Evolutionary conservation across 1,140 invertebrate species (phyloP).

Genomic region (Leguminivora glycinivorella): DNA sequence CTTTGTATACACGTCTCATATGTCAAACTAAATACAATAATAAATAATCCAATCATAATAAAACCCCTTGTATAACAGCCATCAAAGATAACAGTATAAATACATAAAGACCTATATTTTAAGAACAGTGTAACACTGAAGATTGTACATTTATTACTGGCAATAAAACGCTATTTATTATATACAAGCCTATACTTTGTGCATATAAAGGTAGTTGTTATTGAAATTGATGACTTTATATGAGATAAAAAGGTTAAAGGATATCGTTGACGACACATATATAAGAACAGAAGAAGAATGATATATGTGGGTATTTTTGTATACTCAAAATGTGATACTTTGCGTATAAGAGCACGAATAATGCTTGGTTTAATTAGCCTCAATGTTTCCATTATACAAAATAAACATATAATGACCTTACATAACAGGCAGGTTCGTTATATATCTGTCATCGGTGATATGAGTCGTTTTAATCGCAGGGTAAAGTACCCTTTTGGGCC

Average conservation of each 20-base stretch:
- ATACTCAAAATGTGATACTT: background rate
- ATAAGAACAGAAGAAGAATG: background rate
- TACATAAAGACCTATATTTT: conserved; percentile 22
- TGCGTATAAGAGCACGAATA: conserved; percentile 32
- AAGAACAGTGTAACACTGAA: conserved; percentile 29
- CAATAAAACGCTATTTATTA: conserved; percentile 64
- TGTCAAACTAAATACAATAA: conserved; percentile 14
- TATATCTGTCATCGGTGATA: background rate
- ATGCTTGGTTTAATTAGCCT: conserved; percentile 74
- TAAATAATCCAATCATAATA: conserved; percentile 28
- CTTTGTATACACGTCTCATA: background rate
- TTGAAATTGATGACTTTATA: conserved; percentile 75
- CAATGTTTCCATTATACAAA: conserved; percentile 66
- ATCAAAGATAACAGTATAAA: conserved; percentile 18
- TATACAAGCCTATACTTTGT: conserved; percentile 57
- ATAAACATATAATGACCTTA: conserved; percentile 40
- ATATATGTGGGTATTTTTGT: background rate
- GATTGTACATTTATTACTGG: conserved; percentile 51
- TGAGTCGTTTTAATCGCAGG: conserved; percentile 21
- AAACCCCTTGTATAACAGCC: conserved; percentile 12
- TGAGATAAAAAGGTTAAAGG: conserved; percentile 68
- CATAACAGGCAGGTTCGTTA: conserved; percentile 7
- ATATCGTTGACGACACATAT: conserved; percentile 63
- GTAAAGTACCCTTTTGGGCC: no score
- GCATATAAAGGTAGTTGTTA: conserved; percentile 64